Percentiles rank a stretch among this genome's conserved stretches.
Conservation (phyloP, 1,140 invertebrate genomes). For the Zaprionus ornatus region DNA sequence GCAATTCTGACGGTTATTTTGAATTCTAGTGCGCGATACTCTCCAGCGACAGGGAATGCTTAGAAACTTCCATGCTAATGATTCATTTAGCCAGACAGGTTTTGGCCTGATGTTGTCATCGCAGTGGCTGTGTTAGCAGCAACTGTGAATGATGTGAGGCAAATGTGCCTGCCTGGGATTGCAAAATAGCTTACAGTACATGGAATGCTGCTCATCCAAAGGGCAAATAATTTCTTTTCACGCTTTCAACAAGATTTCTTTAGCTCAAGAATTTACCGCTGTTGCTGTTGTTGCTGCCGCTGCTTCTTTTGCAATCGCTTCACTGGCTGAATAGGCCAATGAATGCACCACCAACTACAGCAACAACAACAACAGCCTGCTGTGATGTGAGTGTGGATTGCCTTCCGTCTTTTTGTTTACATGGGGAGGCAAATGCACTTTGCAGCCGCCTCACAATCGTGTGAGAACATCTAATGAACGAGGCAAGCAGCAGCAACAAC, state of each 20-base stretch:
- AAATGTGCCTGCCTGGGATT: slow-evolving; percentile 31
- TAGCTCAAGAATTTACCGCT: slow-evolving; percentile 70
- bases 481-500: slow-evolving; percentile 7
- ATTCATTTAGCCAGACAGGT: slow-evolving; percentile 42
- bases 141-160: slow-evolving; percentile 62
- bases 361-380: slow-evolving; percentile 24
- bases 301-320: slow-evolving; percentile 38
- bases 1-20: slow-evolving; percentile 37
- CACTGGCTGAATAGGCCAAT: slow-evolving; percentile 53
- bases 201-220: slow-evolving; percentile 32
- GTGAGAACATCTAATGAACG: slow-evolving; percentile 40
- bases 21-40: slow-evolving; percentile 6
- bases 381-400: slow-evolving; percentile 11
- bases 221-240: slow-evolving; percentile 56
- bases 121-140: neutral
- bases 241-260: slow-evolving; percentile 80
- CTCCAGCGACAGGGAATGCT: slow-evolving; percentile 6
- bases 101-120: slow-evolving; percentile 45
- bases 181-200: slow-evolving; percentile 44
- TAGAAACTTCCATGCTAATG: slow-evolving; percentile 26
- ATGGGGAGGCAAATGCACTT: slow-evolving; percentile 40
- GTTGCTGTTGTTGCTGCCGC: slow-evolving; percentile 19
- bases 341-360: slow-evolving; percentile 41
- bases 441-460: slow-evolving; percentile 25
- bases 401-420: slow-evolving; percentile 37